These are phyloP conservation scores for Chaetogeoica ovagalla DNA, from an alignment of 2,888 invertebrate species.

Conservation along the genomic window DNA sequence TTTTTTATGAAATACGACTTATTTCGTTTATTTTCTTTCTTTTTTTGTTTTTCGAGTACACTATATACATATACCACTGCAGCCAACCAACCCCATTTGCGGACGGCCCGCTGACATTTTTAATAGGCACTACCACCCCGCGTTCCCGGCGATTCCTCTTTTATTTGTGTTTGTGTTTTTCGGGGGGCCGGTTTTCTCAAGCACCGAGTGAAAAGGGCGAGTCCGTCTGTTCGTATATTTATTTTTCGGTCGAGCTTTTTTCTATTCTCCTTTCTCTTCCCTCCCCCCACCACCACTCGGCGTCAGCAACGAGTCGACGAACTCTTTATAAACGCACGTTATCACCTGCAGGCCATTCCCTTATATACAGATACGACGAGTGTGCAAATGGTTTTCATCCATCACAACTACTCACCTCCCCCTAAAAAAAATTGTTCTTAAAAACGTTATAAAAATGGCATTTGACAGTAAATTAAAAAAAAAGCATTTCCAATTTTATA, in stretches of 20 bases:
- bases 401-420: too few species aligned
- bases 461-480: too few species aligned
- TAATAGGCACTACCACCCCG: conserved; percentile 14
- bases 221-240: not conserved
- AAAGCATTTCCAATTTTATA: too few species aligned
- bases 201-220: not conserved
- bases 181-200: not conserved
- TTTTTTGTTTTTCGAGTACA: not conserved
- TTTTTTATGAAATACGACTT: too few species aligned
- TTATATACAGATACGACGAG: too few species aligned
- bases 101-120: conserved; percentile 40
- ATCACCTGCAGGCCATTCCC: conserved; percentile 13
- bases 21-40: too few species aligned
- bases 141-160: too few species aligned
- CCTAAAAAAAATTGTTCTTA: too few species aligned
- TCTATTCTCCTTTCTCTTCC: not conserved
- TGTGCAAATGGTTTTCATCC: too few species aligned
- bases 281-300: not conserved
- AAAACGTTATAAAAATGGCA: too few species aligned
- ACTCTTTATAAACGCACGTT: conserved; percentile 6
- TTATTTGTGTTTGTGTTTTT: not conserved
- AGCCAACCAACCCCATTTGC: not conserved
- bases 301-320: not conserved
- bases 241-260: not conserved
- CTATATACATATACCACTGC: too few species aligned